These are phyloP conservation scores for Parauchenoglanis punctatus DNA, from an alignment of 2,797 vertebrate genomes.

Conservation along the genomic window DNA sequence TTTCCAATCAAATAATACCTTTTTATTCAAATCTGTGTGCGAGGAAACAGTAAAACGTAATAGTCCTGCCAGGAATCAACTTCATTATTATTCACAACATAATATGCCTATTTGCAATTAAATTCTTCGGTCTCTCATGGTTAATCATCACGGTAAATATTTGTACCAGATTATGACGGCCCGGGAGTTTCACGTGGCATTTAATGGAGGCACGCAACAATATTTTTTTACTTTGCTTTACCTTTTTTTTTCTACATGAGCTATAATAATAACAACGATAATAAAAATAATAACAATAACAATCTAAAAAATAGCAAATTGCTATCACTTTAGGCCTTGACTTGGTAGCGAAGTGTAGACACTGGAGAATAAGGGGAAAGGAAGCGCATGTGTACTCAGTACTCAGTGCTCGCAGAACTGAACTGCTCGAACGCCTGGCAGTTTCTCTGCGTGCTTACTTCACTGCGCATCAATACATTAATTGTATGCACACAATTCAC, in stretches of 20 bases:
- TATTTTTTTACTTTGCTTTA: background rate
- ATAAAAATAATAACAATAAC: background rate
- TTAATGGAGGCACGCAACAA: background rate
- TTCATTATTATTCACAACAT: background rate
- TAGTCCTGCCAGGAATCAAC: background rate
- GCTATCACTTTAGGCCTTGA: background rate
- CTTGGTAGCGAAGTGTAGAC: background rate
- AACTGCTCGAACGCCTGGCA: background rate
- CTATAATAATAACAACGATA: background rate
- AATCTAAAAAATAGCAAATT: background rate
- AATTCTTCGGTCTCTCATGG: slow-evolving; percentile 15
- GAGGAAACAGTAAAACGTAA: background rate
- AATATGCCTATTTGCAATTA: background rate
- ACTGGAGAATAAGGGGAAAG: background rate
- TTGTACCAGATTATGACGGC: background rate
- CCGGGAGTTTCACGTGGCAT: background rate
- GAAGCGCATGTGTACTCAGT: background rate
- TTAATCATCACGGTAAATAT: slow-evolving; percentile 22
- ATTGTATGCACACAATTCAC: background rate
- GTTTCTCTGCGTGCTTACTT: background rate
- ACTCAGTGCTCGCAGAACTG: background rate
- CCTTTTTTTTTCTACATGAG: background rate
- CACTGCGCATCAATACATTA: background rate
- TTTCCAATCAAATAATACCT: slow-evolving; percentile 6
- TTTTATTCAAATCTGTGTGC: slow-evolving; percentile 24